A percentile compares a stretch with the other conserved stretches of the same genome.
phyloP scores from a whole-genome alignment of 1,140 invertebrate species.

The Drosophila simulans region DNA sequence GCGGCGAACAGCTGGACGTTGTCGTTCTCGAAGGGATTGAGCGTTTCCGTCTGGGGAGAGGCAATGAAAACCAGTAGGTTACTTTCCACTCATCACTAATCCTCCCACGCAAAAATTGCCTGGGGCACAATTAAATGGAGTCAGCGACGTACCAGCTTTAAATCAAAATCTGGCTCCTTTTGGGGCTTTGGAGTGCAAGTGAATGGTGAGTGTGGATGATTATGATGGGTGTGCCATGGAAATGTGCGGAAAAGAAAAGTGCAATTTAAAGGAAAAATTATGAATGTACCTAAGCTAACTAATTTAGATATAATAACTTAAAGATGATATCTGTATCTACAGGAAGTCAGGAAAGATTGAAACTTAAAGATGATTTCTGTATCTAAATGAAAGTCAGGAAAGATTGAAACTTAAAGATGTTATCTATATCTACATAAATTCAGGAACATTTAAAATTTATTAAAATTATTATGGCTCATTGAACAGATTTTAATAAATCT shows the following conservation, averaged over 20 bases:
- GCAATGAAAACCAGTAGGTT: slow-evolving; percentile 3
- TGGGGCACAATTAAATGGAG: slow-evolving; percentile 8
- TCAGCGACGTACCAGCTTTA: slow-evolving; percentile 60
- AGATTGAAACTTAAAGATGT: too few species aligned
- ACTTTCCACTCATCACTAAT: slow-evolving; percentile 14
- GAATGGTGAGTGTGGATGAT: too few species aligned
- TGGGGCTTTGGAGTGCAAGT: slow-evolving; percentile 16
- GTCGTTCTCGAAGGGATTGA: slow-evolving; percentile 93
- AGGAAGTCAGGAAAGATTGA: too few species aligned
- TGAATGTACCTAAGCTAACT: slow-evolving; percentile 15
- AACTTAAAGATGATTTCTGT: neutral
- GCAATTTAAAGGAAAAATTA: slow-evolving; percentile 11
- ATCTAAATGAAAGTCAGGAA: too few species aligned
- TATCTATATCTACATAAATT: too few species aligned
- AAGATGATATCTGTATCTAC: neutral
- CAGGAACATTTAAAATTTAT: too few species aligned
- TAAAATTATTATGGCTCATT: too few species aligned
- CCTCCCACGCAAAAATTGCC: neutral
- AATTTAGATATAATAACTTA: neutral
- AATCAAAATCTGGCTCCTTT: slow-evolving; percentile 65
- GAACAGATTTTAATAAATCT: too few species aligned
- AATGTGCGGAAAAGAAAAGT: slow-evolving; percentile 37
- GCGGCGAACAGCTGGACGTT: slow-evolving; percentile 91
- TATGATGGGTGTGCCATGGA: slow-evolving; percentile 34
- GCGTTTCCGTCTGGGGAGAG: slow-evolving; percentile 89